A percentile compares a stretch with the other conserved stretches of the same genome.
Conservation (phyloP, 1,140 invertebrate species). For the Archegozetes longisetosus region DNA sequence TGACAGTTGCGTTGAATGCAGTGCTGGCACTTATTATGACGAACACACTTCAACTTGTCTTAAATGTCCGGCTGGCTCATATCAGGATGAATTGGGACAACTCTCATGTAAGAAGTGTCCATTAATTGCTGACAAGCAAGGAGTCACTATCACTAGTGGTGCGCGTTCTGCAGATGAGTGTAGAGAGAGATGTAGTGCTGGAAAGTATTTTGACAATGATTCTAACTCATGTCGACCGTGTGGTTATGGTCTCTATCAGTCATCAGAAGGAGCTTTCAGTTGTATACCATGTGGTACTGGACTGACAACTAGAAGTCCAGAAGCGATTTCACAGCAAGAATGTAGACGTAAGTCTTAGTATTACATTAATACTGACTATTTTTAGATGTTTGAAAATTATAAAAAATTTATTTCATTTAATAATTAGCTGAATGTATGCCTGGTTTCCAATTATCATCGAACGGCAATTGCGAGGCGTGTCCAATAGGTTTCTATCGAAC, state of each 20-base stretch:
- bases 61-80: constrained; percentile 70
- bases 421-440: constrained; percentile 61
- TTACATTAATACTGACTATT: background rate
- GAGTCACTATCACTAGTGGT: constrained; percentile 66
- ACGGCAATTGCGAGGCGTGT: constrained; percentile 82
- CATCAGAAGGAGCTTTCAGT: constrained; percentile 72
- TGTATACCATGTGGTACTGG: constrained; percentile 77
- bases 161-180: constrained; percentile 73
- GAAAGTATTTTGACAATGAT: constrained; percentile 74
- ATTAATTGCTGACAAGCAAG: constrained; percentile 60
- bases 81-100: constrained; percentile 85
- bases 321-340: constrained; percentile 54
- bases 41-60: constrained; percentile 53
- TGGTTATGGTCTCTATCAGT: constrained; percentile 84
- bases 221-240: constrained; percentile 70
- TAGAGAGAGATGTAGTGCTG: constrained; percentile 77
- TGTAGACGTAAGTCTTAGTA: constrained; percentile 27
- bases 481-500: constrained; percentile 75
- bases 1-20: constrained; percentile 64
- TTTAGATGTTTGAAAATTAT: background rate
- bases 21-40: constrained; percentile 76
- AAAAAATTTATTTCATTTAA: constrained; percentile 2
- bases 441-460: constrained; percentile 64
- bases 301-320: constrained; percentile 76
- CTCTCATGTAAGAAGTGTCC: constrained; percentile 72